These are phyloP conservation scores for Tylochromis polylepis DNA, from an alignment of 2,113 vertebrate species.

Conservation along the genomic window DNA sequence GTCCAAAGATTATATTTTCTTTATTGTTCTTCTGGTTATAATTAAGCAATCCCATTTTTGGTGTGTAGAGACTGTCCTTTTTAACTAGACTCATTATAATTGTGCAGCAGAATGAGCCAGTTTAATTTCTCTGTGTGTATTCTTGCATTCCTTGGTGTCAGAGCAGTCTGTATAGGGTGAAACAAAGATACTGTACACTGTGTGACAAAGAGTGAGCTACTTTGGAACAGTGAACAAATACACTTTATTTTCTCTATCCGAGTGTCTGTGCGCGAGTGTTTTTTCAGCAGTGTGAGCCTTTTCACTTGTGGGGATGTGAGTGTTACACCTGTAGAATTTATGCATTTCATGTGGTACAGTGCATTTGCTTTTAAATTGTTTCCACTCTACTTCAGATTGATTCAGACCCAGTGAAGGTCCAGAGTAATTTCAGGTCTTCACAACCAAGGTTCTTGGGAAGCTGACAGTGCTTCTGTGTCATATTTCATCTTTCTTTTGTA, in stretches of 20 bases:
- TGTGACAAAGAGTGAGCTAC: not conserved
- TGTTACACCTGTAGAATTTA: conserved; percentile 76
- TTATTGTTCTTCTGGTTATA: conserved; percentile 42
- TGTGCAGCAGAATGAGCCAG: not conserved
- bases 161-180: not conserved
- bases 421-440: not conserved
- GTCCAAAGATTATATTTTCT: conserved; percentile 81
- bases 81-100: not conserved
- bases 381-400: not conserved
- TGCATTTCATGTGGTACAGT: conserved; percentile 87
- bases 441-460: not conserved
- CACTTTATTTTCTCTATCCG: conserved; percentile 11
- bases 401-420: not conserved
- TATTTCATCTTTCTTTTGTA: not conserved
- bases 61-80: not conserved
- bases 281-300: conserved; percentile 24
- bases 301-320: not conserved
- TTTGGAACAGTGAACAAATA: conserved; percentile 22
- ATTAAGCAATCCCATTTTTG: conserved; percentile 39
- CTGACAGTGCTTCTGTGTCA: not conserved
- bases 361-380: conserved; percentile 80
- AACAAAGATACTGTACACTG: conserved; percentile 25
- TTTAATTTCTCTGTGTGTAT: conserved; percentile 23
- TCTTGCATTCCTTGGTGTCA: conserved; percentile 30
- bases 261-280: conserved; percentile 13